Base-by-base conservation (phyloP, 2,113 vertebrate genomes). In the Recurvirostra avosetta region DNA sequence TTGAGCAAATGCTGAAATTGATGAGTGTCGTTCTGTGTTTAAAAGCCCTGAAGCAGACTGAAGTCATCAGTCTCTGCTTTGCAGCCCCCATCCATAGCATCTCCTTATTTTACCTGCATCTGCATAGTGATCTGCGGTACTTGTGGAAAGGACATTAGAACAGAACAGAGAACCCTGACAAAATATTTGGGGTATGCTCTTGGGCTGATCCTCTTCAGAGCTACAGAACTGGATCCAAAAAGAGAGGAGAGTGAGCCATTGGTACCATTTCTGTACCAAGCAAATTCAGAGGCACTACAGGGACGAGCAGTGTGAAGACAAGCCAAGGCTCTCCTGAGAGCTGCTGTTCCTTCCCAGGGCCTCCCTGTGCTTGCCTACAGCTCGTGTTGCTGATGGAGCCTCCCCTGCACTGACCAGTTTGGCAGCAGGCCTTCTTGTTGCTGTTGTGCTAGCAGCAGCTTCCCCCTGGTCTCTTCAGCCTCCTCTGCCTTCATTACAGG, bases 1-100 rank as follows among this genome's bases (percentile, higher is more conserved):
- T 56, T 83, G 65, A 92, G 81, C n/a, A 94, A 96, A 79, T 68
- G 47, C 74, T 91, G 75, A 88, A 94, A 75, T 88, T 88, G 66
- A 83, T 79, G 72, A 63, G 19, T 65, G 45, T 56, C 0, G 0
- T 80, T 93, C 75, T 50, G 26, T n/a, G 29, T 91, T 87, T 87
- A 78, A 90, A 91, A 91, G 25, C 66, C 73, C 40, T 53, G 89
- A 66, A 88, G 40, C 50, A 67, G 77, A 88, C 52, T 84, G 76
- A 86, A 96, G 61, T 77, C 67, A 67, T 66, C 62, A 11, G 11
- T 17, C 22, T 81, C n/a, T 74, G 38, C 56, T 86, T 95, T 11
- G 8, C 68, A 96, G 47, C 25, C 55, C 18, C 36, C 12, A 55
- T 56, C 23, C 26, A 19, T 22, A 59, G 27, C 7, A 11, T 53